Evolutionary conservation across 92 coral and sea anemone genomes (phyloP).

Genomic region (Porites divaricata): DNA sequence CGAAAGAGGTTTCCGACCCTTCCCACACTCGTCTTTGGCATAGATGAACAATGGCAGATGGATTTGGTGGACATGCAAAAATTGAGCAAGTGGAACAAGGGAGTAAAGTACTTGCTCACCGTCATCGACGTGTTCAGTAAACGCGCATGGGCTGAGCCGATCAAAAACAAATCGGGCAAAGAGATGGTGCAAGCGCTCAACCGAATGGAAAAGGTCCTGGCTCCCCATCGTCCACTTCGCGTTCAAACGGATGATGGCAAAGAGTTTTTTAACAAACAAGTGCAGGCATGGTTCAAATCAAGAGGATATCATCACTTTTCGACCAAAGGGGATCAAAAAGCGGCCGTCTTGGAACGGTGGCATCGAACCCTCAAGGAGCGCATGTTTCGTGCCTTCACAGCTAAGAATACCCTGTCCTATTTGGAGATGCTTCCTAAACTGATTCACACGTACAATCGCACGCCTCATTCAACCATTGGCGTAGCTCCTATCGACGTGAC

Average conservation of each 20-base stretch:
- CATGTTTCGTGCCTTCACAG: slow-evolving; percentile 57
- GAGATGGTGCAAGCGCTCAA: slow-evolving; percentile 8
- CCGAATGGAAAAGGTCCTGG: background rate
- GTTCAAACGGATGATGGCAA: too few relatives aligned
- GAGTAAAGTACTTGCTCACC: slow-evolving; percentile 1
- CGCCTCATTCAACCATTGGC: slow-evolving; percentile 39
- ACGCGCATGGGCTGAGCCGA: slow-evolving; percentile 49
- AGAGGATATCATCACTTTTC: too few relatives aligned
- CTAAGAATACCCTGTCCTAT: slow-evolving; percentile 11
- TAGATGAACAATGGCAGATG: slow-evolving; percentile 17
- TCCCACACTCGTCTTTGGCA: too few relatives aligned
- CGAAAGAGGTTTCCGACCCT: too few relatives aligned
- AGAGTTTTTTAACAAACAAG: too few relatives aligned
- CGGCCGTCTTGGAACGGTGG: too few relatives aligned
- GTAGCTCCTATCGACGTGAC: slow-evolving; percentile 41
- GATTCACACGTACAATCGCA: slow-evolving; percentile 39
- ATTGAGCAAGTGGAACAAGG: background rate
- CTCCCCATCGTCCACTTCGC: too few relatives aligned
- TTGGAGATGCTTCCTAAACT: slow-evolving; percentile 28
- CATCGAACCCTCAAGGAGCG: slow-evolving; percentile 47
- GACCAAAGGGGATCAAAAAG: too few relatives aligned
- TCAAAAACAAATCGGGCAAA: slow-evolving; percentile 40
- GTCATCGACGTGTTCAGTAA: slow-evolving; percentile 25
- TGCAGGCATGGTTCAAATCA: too few relatives aligned
- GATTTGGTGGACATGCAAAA: slow-evolving; percentile 27